Base-by-base conservation (phyloP, 2,888 invertebrate species). In the Dryococelus australis region DNA sequence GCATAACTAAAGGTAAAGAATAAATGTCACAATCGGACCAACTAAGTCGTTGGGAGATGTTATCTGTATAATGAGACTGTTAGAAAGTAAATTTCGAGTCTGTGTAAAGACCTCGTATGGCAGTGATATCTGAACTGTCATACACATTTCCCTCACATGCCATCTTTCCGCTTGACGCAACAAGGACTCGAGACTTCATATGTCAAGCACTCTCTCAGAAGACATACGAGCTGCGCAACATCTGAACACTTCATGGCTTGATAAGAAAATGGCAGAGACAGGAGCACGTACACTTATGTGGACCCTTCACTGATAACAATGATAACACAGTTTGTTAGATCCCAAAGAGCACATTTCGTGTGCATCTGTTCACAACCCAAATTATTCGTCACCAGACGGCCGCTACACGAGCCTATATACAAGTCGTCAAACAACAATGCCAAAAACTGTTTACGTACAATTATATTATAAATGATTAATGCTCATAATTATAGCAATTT, bases 231-330 rank as follows among this genome's bases (percentile, higher is more conserved):
- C 65, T 24, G 16, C 65, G n/a, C n/a, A 65, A 65, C 65, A 16
- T 65, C 65, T 65, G 65, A 65, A 65, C 65, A 65, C 65, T 65
- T 65, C 65, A 65, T 65, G 65, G 65, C n/a, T 65, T 65, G 65
- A 65, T 65, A 65, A 65, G 65, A 65, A 65, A 65, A 65, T 65
- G 65, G 65, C 65, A 65, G 65, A 65, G 65, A 65, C 16, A 65
- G 65, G 65, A 65, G 6, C 65, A 65, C 16, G n/a, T 65, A n/a
- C 65, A 65, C 16, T 10, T n/a, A 16, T n/a, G 24, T 65, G 65
- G 65, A 65, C 65, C 65, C 65, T 65, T 65, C 65, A 20, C 65
- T 65, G 65, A 65, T 65, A 65, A 65, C 65, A 65, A 65, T 65
- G 20, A n/a, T 65, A 65, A 65, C 65, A 65, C 65, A 65, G 65